Base-by-base conservation (phyloP, 2,113 vertebrate genomes). In the Ancistrus triradiatus region DNA sequence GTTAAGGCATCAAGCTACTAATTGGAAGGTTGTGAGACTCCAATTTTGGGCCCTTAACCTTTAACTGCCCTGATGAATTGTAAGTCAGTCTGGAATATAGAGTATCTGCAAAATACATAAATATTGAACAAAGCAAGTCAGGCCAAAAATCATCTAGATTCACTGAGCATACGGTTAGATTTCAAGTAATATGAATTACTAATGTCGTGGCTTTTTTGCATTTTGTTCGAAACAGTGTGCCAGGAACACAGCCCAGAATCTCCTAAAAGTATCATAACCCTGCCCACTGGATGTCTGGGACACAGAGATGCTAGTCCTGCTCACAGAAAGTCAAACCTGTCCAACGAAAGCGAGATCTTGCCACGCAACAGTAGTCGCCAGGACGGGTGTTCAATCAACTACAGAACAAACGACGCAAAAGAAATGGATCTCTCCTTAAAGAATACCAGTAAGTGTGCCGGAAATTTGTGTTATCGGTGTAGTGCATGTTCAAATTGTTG, bases 391-490 rank as follows among this genome's bases (percentile, higher is more conserved):
- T 74, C 86, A 48, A 58, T 80, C 51, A 79, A 69, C 40, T 76
- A 85, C 73, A 83, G 82, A 78, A 86, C 88, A 43, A 87, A 82
- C 80, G 83, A 84, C 81, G 70, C 78, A 27, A 48, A 81, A 7
- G 76, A 84, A 21, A 48, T 75, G 14, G 69, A 83, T 64, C 62
- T 80, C n/a, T 66, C 79, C 19, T 80, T 83, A 72, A 81, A 80
- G 77, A 83, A 80, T 59, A 83, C 81, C 52, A 73, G 86, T 87
- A 72, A 77, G 83, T n/a, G n/a, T n/a, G n/a, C n/a, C n/a, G n/a
- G n/a, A n/a, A n/a, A n/a, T n/a, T n/a, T n/a, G n/a, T n/a, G n/a
- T n/a, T n/a, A n/a, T n/a, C n/a, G n/a, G n/a, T n/a, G n/a, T n/a
- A n/a, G n/a, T n/a, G n/a, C n/a, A n/a, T n/a, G n/a, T n/a, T n/a